Evolutionary conservation across 2,113 vertebrate species (phyloP).

Genomic region (Chiloscyllium plagiosum): DNA sequence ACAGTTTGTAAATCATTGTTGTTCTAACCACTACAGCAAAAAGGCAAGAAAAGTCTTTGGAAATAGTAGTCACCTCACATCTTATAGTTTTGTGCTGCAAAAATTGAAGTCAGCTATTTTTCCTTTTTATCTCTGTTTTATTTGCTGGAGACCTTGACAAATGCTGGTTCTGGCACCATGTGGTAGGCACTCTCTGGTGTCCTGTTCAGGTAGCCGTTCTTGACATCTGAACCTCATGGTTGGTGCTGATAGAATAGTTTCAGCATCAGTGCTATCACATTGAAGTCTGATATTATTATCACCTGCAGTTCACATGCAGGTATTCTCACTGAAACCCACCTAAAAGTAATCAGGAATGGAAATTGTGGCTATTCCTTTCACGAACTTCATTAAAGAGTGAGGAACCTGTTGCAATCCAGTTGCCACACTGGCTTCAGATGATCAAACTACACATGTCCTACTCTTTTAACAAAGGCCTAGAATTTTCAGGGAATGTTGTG

Average conservation of each 20-base stretch:
- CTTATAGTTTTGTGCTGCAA: not conserved
- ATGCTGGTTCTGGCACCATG: not conserved
- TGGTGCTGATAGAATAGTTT: not conserved
- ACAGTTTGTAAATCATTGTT: not conserved
- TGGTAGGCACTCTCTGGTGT: not conserved
- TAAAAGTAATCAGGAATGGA: not conserved
- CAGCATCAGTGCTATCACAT: not conserved
- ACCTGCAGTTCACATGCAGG: not conserved
- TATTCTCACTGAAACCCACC: not conserved
- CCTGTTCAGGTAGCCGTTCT: not conserved
- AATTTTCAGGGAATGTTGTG: not conserved
- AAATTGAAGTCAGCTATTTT: not conserved
- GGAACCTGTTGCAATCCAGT: not conserved
- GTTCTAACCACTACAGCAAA: not conserved
- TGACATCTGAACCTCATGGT: not conserved
- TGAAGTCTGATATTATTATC: not conserved
- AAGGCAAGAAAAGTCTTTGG: not conserved
- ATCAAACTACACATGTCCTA: not conserved
- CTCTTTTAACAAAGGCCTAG: not conserved
- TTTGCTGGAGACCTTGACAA: not conserved
- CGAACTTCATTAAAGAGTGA: not conserved
- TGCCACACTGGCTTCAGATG: not conserved
- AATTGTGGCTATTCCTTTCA: not conserved
- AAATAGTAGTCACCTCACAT: not conserved
- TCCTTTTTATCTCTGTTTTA: not conserved